These are phyloP conservation scores for Pseudotriccus pelzelni DNA, from an alignment of 2,797 vertebrate species.

Conservation along the genomic window DNA sequence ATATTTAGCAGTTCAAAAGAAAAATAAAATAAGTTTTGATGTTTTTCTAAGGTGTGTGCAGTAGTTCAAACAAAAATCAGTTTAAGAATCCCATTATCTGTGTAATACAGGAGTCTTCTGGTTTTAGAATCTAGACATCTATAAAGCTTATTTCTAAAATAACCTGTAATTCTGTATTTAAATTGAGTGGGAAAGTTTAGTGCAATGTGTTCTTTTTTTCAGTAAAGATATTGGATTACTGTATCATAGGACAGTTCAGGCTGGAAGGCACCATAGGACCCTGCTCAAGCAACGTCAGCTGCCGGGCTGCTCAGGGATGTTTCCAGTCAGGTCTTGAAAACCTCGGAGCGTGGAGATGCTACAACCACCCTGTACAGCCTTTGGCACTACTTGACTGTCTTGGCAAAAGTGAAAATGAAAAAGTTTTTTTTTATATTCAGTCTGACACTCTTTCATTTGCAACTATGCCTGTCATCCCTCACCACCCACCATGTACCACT, in stretches of 20 bases:
- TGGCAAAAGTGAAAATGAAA: neutral
- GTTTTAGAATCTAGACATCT: neutral
- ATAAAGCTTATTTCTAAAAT: conserved; percentile 38
- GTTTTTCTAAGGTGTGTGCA: neutral
- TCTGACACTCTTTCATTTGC: neutral
- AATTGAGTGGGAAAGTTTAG: neutral
- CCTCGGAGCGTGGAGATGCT: neutral
- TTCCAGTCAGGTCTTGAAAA: neutral
- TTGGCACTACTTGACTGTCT: neutral
- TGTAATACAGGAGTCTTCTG: neutral
- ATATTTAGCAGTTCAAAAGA: neutral
- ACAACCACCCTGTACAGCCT: neutral
- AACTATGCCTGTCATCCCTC: neutral
- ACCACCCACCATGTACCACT: neutral
- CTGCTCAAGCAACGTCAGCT: neutral
- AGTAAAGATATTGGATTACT: neutral
- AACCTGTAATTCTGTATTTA: neutral
- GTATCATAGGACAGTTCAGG: neutral
- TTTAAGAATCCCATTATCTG: neutral
- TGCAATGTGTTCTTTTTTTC: neutral
- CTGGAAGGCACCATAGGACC: neutral
- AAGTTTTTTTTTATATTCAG: neutral
- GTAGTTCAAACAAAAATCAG: neutral
- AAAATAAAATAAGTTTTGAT: neutral
- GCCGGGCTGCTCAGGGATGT: neutral